Evolutionary conservation across 2,113 vertebrate species (phyloP), one percentile per base, ranked within the genome.

Genomic region (Arenaria interpres): DNA sequence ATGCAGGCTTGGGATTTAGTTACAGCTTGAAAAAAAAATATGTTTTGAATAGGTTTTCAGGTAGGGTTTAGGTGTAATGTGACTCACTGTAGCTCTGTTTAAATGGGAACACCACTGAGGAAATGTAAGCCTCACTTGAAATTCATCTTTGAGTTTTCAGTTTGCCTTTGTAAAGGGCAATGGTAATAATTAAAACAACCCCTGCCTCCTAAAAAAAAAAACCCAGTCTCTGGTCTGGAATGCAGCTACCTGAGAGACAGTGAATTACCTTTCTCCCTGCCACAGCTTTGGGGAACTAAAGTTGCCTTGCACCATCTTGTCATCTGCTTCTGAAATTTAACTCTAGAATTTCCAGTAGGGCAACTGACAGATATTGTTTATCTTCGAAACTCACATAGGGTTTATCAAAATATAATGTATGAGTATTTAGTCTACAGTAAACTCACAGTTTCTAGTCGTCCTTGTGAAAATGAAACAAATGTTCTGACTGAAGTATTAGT

Each of bases 141-240:
- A 91, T 75, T 64, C 2, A 3, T 12, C 46, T 66, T 32, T 64
- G 46, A 80, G 7, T 88, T 83, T 91, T 68, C 67, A 62, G 5
- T 76, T 85, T 85, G 32, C 10, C 9, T 82, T 75, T 82, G 21
- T 12, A 46, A 39, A n/a, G 21, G 37, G 35, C 14, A 71, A 5
- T 28, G 37, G 6, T 67, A 84, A 80, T n/a, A 77, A 77, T 8
- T 50, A 41, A 56, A 85, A 67, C 19, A 77, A 32, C 4, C 3
- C 10, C 12, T 27, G 2, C 14, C 9, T 3, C 2, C 1, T 0
- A 12, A 37, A 41, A 10, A 32, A 10, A 32, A 8, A 11, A 46
- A 22, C 15, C 5, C 45, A 54, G 2, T 46, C 20, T 35, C 15
- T 14, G 3, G 14, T 85, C 71, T 77, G 54, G 37, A 92, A 80